Percentiles rank a stretch among this genome's conserved stretches.
Evolutionary conservation across 2,113 vertebrate genomes (phyloP).

Genomic region (Pterocles orientalis): DNA sequence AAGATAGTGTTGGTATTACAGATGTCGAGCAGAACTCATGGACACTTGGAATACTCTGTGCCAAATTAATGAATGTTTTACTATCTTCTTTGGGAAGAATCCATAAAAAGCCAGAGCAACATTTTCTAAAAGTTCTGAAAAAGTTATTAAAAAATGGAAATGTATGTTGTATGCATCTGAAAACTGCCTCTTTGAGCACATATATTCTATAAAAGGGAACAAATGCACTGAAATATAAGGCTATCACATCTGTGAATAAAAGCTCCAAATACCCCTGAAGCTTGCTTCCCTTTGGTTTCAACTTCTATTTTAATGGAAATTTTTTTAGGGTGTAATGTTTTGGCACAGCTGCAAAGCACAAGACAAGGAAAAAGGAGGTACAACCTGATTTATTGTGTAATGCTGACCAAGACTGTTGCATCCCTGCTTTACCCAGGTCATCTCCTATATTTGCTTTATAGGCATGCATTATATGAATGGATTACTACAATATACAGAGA

Average conservation of each 20-base stretch:
- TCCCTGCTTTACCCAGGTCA: background rate
- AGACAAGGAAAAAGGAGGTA: background rate
- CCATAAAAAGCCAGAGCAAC: slow-evolving; percentile 22
- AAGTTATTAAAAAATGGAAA: slow-evolving; percentile 43
- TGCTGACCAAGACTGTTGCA: background rate
- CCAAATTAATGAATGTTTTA: background rate
- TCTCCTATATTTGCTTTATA: background rate
- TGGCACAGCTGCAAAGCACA: slow-evolving; percentile 13
- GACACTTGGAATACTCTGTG: background rate
- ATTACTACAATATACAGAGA: background rate
- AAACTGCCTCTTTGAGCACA: background rate
- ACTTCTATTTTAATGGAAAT: background rate
- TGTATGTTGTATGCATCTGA: background rate
- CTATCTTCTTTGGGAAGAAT: background rate
- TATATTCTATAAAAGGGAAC: slow-evolving; percentile 16
- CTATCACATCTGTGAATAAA: background rate
- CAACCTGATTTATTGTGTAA: background rate
- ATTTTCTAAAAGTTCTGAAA: slow-evolving; percentile 21
- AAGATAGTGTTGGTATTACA: background rate
- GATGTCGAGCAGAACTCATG: background rate
- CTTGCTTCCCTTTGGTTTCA: slow-evolving; percentile 27
- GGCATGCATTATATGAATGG: background rate
- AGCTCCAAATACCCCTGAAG: background rate
- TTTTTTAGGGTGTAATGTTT: background rate
- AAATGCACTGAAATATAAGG: slow-evolving; percentile 13